Evolutionary conservation across 1,140 invertebrate species (phyloP).

Genomic region (Drosophila ficusphila): DNA sequence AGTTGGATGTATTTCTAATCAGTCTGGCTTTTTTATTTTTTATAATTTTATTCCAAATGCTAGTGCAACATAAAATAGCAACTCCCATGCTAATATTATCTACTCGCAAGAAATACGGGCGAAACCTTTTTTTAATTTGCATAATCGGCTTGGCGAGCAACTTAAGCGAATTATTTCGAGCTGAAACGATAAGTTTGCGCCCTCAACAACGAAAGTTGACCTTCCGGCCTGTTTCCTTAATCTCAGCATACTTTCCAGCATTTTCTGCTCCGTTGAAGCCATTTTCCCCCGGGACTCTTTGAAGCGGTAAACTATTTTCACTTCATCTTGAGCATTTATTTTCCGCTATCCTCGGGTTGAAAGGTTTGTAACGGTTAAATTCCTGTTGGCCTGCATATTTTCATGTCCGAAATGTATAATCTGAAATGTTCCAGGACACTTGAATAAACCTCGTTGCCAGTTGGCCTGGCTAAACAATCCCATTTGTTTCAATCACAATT

Average conservation of each 20-base stretch:
- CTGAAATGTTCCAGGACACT: conserved; percentile 9
- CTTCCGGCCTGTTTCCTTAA: conserved; percentile 7
- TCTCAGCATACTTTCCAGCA: conserved; percentile 12
- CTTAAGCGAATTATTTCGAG: conserved; percentile 19
- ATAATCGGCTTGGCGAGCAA: not conserved
- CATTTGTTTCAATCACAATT: conserved; percentile 47
- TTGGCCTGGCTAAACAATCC: conserved; percentile 14
- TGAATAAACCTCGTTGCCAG: conserved; percentile 16
- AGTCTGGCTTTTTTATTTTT: not conserved
- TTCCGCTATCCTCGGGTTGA: not conserved
- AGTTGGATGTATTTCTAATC: not conserved
- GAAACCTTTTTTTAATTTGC: conserved; percentile 21
- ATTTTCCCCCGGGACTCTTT: not conserved
- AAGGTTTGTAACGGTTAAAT: conserved; percentile 2
- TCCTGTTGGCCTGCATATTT: conserved; percentile 20
- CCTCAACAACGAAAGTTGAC: not conserved
- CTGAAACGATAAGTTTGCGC: conserved; percentile 17
- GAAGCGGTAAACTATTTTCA: conserved; percentile 27
- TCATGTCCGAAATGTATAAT: conserved; percentile 27
- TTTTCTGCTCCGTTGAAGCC: not conserved
- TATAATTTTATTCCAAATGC: not conserved
- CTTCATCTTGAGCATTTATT: conserved; percentile 16
- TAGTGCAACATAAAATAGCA: not conserved
- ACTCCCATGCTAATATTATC: not conserved
- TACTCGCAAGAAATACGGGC: not conserved